phyloP scores from a whole-genome alignment of 1,140 invertebrate genomes.

The Heterodera carotae region DNA sequence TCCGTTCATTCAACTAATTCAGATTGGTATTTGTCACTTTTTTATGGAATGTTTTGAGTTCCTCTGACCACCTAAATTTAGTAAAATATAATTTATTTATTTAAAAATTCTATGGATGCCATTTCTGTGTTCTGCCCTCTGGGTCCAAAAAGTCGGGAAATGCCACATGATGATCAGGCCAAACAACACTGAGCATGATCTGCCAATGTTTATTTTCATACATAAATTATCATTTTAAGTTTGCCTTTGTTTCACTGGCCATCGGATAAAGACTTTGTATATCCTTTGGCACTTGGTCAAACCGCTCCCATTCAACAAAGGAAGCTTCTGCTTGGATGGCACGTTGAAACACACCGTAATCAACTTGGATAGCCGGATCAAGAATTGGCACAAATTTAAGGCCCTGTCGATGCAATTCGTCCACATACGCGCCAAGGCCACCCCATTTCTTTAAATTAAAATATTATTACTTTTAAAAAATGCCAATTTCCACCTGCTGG shows the following conservation, averaged over 20 bases:
- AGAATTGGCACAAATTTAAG: constrained; percentile 49
- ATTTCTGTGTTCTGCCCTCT: constrained; percentile 30
- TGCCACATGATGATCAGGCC: constrained; percentile 63
- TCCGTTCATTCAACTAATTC: constrained; percentile 26
- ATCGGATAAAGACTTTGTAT: constrained; percentile 45
- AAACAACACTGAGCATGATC: constrained; percentile 60
- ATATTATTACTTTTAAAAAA: too few relatives aligned
- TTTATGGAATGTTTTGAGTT: constrained; percentile 33
- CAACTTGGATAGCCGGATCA: constrained; percentile 51
- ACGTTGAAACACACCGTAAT: constrained; percentile 46
- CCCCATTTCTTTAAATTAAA: constrained; percentile 42
- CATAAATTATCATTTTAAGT: constrained; percentile 58
- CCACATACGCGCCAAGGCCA: constrained; percentile 36
- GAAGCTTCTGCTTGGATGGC: constrained; percentile 37
- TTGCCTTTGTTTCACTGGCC: constrained; percentile 30
- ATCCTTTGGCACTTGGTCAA: constrained; percentile 37
- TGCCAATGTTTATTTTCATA: constrained; percentile 44
- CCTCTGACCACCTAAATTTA: constrained; percentile 55
- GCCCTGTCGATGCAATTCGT: constrained; percentile 41
- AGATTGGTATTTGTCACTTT: constrained; percentile 25
- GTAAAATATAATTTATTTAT: constrained; percentile 58
- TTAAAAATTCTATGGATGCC: constrained; percentile 54
- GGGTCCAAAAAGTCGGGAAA: constrained; percentile 65
- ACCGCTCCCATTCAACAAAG: constrained; percentile 48
- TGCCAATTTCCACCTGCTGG: constrained; percentile 21